Evolutionary conservation across 2,113 vertebrate genomes (phyloP).

Genomic region (Corynorhinus townsendii): DNA sequence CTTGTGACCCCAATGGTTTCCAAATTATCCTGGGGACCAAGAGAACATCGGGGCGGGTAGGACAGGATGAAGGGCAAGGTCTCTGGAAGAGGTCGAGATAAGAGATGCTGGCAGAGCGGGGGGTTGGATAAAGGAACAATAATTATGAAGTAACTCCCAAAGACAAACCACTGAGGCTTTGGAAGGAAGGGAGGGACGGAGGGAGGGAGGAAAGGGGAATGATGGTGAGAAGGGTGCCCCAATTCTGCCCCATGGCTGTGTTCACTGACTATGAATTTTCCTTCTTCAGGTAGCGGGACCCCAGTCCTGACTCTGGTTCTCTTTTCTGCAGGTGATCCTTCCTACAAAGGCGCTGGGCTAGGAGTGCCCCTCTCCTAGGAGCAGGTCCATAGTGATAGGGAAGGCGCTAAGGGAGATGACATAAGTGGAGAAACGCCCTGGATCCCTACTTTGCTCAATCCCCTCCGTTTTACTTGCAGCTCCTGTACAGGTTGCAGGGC

Average conservation of each 20-base stretch:
- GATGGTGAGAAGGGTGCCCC: too few species aligned
- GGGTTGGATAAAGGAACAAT: background rate
- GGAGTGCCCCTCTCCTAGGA: background rate
- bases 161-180: too few species aligned
- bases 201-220: too few species aligned
- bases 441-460: background rate
- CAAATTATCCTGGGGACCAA: background rate
- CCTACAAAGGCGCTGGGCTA: background rate
- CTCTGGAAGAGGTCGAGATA: accelerated
- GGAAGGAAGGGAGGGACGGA: background rate
- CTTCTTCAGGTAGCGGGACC: background rate
- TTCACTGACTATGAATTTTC: background rate
- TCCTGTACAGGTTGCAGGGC: background rate
- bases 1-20: background rate
- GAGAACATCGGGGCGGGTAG: too few species aligned
- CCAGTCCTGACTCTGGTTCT: background rate
- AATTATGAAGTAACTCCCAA: accelerated
- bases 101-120: background rate
- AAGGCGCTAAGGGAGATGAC: background rate
- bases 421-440: background rate
- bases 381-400: background rate
- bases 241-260: accelerated
- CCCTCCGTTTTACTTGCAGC: background rate
- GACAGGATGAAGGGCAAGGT: background rate
- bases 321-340: background rate